A percentile compares a stretch with the other conserved stretches of the same genome.
Conservation (phyloP, 2,797 vertebrate genomes). For the Fistularia tabacaria region DNA sequence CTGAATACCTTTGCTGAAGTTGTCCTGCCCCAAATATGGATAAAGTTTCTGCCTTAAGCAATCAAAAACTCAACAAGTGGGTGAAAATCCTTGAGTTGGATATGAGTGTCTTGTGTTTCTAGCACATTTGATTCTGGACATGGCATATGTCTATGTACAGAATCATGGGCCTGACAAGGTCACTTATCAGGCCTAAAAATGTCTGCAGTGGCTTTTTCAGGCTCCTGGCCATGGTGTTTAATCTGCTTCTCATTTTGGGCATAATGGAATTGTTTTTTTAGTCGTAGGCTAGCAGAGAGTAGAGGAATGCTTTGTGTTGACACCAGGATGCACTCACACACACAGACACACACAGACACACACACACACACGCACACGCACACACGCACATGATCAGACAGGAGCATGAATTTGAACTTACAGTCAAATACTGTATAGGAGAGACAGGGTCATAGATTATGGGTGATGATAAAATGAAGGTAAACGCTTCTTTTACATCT, state of each 20-base stretch:
- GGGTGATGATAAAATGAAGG: too few relatives aligned
- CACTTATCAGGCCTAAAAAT: slow-evolving; percentile 49
- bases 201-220: slow-evolving; percentile 47
- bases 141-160: slow-evolving; percentile 30
- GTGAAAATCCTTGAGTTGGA: slow-evolving; percentile 28
- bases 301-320: slow-evolving; percentile 63
- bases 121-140: slow-evolving; percentile 5
- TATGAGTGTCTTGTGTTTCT: slow-evolving; percentile 34
- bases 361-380: slow-evolving; percentile 1
- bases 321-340: slow-evolving; percentile 38
- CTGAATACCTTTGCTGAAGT: too few relatives aligned
- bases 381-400: slow-evolving; percentile 3
- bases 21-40: slow-evolving; percentile 27
- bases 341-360: not conserved
- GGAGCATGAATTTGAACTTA: slow-evolving; percentile 35
- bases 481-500: too few relatives aligned
- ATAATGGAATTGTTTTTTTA: slow-evolving; percentile 71
- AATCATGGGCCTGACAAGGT: slow-evolving; percentile 62
- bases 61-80: slow-evolving; percentile 26
- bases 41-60: slow-evolving; percentile 7
- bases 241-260: slow-evolving; percentile 72
- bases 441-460: too few relatives aligned
- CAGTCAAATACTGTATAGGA: slow-evolving; percentile 7
- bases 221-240: slow-evolving; percentile 46
- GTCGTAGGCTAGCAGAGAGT: slow-evolving; percentile 52